phyloP scores from a whole-genome alignment of 2,888 invertebrate species.

The Oligia strigilis region DNA sequence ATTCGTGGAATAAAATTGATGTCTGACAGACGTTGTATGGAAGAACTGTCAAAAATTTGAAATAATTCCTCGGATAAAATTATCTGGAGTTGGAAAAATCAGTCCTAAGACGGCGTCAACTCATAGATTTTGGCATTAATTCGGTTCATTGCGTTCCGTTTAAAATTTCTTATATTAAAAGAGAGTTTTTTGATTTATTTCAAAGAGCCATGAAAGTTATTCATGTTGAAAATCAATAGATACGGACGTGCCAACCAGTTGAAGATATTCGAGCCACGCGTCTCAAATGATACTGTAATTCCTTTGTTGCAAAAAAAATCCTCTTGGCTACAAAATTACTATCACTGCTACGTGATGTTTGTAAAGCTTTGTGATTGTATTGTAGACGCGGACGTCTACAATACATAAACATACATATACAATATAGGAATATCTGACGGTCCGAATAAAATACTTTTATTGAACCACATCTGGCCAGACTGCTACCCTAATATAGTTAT shows the following conservation, averaged over 20 bases:
- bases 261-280: not conserved
- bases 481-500: not conserved
- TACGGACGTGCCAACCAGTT: not conserved
- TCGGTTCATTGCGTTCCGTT: not conserved
- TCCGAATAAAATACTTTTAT: not conserved
- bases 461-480: slow-evolving; percentile 4
- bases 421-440: not conserved
- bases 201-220: not conserved
- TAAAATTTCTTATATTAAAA: not conserved
- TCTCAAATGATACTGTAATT: not conserved
- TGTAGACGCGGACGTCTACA: not conserved
- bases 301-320: not conserved
- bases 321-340: not conserved
- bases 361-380: not conserved
- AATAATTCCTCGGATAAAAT: no score
- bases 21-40: no score
- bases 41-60: no score
- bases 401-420: no score
- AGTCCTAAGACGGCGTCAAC: not conserved
- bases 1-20: no score
- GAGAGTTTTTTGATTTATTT: not conserved
- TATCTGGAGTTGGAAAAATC: no score
- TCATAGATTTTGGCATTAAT: not conserved
- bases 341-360: not conserved
- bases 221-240: slow-evolving; percentile 7